These are phyloP conservation scores for Nothura maculosa DNA, from an alignment of 2,797 vertebrate genomes.

Conservation along the genomic window DNA sequence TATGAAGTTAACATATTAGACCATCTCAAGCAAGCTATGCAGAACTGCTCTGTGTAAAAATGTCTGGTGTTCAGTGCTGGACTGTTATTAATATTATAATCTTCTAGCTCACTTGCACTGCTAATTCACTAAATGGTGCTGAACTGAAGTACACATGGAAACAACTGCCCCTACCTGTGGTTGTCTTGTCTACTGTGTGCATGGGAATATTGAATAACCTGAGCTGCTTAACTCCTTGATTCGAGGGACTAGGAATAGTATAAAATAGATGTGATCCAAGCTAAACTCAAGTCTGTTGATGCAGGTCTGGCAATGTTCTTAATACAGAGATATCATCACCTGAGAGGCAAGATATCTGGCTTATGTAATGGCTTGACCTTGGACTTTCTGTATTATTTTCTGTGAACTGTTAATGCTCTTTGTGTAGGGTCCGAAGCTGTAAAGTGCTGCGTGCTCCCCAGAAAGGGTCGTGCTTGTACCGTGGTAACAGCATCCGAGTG, in stretches of 20 bases:
- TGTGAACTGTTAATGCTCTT: background rate
- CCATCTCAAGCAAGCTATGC: background rate
- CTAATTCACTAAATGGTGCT: constrained; percentile 22
- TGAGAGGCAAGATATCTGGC: background rate
- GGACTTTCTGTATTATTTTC: background rate
- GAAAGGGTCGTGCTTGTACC: background rate
- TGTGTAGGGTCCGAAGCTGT: background rate
- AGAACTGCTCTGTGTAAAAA: background rate
- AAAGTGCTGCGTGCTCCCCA: background rate
- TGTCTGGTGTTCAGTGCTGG: background rate
- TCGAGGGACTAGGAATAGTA: background rate
- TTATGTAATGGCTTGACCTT: background rate
- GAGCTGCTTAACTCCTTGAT: background rate
- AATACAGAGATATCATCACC: background rate
- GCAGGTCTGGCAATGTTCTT: background rate
- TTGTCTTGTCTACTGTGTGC: background rate
- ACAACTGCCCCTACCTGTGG: background rate
- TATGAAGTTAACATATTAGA: background rate
- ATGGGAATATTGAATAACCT: constrained; percentile 57
- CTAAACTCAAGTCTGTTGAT: background rate
- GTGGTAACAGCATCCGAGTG: background rate
- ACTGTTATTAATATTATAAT: background rate
- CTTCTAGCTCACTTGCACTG: background rate
- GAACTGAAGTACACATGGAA: background rate
- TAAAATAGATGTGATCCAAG: background rate